phyloP scores from a whole-genome alignment of 92 coral and sea anemone genomes.

The Porites divaricata region DNA sequence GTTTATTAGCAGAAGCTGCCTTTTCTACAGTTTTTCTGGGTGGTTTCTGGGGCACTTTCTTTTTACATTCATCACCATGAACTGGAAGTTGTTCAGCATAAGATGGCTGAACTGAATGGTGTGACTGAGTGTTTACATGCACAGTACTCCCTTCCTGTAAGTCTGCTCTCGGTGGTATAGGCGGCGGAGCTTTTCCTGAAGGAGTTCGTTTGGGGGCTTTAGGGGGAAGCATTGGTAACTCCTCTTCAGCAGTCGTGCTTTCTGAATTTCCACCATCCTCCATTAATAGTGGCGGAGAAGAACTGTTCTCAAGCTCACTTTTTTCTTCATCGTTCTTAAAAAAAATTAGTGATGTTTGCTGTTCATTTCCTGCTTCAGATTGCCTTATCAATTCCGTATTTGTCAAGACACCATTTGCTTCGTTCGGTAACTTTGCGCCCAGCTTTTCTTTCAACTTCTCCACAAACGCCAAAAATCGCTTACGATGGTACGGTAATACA shows the following conservation, averaged over 20 bases:
- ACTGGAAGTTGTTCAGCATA: neutral
- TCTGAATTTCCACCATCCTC: neutral
- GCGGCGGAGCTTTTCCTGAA: slow-evolving; percentile 70
- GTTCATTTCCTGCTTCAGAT: slow-evolving; percentile 30
- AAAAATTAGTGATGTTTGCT: slow-evolving; percentile 6
- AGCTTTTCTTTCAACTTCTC: slow-evolving; percentile 67
- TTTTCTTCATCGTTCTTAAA: slow-evolving; percentile 11
- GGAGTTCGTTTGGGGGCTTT: slow-evolving; percentile 17
- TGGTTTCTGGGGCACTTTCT: slow-evolving; percentile 37
- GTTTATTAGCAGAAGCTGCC: neutral
- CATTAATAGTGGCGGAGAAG: neutral
- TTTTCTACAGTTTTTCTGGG: slow-evolving; percentile 14
- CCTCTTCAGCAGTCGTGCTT: neutral
- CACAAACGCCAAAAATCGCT: slow-evolving; percentile 71
- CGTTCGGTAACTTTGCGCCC: slow-evolving; percentile 25
- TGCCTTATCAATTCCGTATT: slow-evolving; percentile 11
- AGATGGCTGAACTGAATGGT: neutral
- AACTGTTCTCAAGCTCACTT: neutral
- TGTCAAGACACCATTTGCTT: neutral
- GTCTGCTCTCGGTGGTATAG: slow-evolving; percentile 93
- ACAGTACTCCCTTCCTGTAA: slow-evolving; percentile 44
- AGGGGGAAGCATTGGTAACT: neutral
- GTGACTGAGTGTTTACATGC: neutral
- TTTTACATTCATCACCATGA: slow-evolving; percentile 6
- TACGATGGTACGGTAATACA: slow-evolving; percentile 86